phyloP scores from a whole-genome alignment of 2,888 invertebrate species.

The Chironomus tentans region DNA sequence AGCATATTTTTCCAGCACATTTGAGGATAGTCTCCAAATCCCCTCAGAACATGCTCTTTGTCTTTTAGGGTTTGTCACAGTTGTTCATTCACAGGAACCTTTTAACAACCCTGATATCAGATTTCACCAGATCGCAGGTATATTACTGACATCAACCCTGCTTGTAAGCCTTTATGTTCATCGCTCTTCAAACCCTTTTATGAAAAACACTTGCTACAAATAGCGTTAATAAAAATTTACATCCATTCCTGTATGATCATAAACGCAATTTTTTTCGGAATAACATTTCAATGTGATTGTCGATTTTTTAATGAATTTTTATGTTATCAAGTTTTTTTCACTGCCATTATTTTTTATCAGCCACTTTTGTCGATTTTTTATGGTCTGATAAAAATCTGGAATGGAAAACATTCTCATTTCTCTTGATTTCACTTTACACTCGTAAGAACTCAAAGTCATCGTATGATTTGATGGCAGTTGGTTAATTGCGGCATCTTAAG shows the following conservation, averaged over 20 bases:
- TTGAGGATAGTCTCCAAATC: no score
- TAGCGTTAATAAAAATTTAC: slow-evolving; percentile 2
- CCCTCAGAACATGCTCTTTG: no score
- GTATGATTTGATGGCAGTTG: neutral
- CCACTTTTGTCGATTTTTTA: neutral
- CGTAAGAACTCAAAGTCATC: no score
- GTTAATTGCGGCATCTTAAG: neutral
- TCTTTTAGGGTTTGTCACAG: no score
- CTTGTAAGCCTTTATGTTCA: no score
- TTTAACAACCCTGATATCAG: no score
- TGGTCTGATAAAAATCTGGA: slow-evolving; percentile 13
- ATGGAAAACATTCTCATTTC: no score
- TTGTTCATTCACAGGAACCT: no score
- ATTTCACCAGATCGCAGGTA: no score
- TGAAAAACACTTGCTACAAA: slow-evolving; percentile 7
- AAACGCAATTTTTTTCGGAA: neutral
- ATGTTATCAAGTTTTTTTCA: slow-evolving; percentile 5
- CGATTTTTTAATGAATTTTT: slow-evolving; percentile 9
- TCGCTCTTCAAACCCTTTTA: neutral
- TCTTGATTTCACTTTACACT: no score
- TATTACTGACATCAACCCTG: no score
- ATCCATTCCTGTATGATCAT: neutral
- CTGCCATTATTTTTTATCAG: slow-evolving; percentile 9
- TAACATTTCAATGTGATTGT: neutral
- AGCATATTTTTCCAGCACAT: no score